phyloP scores from a whole-genome alignment of 2,888 invertebrate species.

The Halictus quadricinctus region DNA sequence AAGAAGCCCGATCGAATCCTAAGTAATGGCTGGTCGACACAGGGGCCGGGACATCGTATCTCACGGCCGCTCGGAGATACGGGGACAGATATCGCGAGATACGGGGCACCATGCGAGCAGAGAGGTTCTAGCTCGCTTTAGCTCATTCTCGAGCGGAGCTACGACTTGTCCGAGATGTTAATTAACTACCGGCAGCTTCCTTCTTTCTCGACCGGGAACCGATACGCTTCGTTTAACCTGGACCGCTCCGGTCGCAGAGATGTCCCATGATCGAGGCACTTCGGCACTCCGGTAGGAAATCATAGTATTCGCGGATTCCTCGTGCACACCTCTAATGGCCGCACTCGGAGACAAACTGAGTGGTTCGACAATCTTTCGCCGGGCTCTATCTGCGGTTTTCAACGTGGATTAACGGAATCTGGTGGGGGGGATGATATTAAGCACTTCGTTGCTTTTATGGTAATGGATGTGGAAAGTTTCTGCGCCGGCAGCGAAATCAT shows the following conservation, averaged over 20 bases:
- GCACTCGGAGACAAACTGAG: background rate
- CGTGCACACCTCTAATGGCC: background rate
- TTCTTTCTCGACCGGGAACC: constrained; percentile 64
- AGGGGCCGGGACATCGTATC: constrained; percentile 40
- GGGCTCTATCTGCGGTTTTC: background rate
- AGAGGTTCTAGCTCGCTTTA: constrained; percentile 43
- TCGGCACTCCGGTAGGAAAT: background rate
- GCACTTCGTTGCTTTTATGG: background rate
- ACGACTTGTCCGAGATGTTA: constrained; percentile 70
- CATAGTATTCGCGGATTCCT: background rate
- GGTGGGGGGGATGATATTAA: background rate
- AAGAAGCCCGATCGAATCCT: constrained; percentile 41
- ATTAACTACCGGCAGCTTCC: constrained; percentile 70
- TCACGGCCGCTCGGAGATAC: constrained; percentile 44
- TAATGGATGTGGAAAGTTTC: background rate
- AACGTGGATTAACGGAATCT: background rate
- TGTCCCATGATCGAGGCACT: background rate
- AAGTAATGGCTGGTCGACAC: constrained; percentile 47
- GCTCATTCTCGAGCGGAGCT: constrained; percentile 39
- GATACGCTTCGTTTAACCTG: constrained; percentile 67
- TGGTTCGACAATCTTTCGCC: background rate
- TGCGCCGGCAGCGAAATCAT: background rate
- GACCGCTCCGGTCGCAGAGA: constrained; percentile 22
- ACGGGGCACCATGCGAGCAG: constrained; percentile 31
- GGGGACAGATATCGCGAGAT: constrained; percentile 57